Conservation (phyloP, 2,888 invertebrate species). For the Drosophila lutescens region DNA sequence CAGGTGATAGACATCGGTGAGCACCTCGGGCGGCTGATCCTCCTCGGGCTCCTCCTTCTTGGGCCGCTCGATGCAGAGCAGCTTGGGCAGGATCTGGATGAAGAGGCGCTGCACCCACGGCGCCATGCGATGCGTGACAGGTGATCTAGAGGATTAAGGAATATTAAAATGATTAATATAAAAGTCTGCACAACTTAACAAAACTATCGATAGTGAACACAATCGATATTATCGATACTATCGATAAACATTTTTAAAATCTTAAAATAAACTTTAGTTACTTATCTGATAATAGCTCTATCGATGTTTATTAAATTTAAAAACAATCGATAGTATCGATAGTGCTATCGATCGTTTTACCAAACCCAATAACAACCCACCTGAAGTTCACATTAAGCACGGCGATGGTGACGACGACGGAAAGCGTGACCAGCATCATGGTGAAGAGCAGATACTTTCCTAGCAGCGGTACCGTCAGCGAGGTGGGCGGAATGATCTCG, state of each 20-base stretch:
- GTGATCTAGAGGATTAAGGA: slow-evolving; percentile 86
- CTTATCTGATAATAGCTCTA: too few relatives aligned
- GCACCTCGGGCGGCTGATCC: slow-evolving; percentile 87
- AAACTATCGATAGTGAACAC: too few relatives aligned
- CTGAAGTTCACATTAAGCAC: slow-evolving; percentile 96
- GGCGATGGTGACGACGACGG: slow-evolving; percentile 96
- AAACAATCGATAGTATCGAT: too few relatives aligned
- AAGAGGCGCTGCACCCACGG: slow-evolving; percentile 95
- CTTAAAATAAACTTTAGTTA: too few relatives aligned
- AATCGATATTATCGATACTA: too few relatives aligned
- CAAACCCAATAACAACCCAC: slow-evolving; percentile 63
- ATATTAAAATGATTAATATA: too few relatives aligned
- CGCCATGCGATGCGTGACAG: slow-evolving; percentile 95
- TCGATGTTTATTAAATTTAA: too few relatives aligned
- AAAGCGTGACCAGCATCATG: slow-evolving; percentile 96
- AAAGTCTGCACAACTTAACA: too few relatives aligned
- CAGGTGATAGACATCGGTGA: slow-evolving; percentile 91
- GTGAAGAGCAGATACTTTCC: slow-evolving; percentile 97
- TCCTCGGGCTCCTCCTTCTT: slow-evolving; percentile 90
- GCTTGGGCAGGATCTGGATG: slow-evolving; percentile 93
- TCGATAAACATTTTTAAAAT: too few relatives aligned
- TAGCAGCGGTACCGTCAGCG: slow-evolving; percentile 94
- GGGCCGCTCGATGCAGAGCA: slow-evolving; percentile 94
- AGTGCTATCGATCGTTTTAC: too few relatives aligned
- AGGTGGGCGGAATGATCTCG: slow-evolving; percentile 97